Percentiles rank a stretch among this genome's conserved stretches.
These are phyloP conservation scores for Camelus bactrianus DNA, from an alignment of 2,113 vertebrate species.

Conservation along the genomic window DNA sequence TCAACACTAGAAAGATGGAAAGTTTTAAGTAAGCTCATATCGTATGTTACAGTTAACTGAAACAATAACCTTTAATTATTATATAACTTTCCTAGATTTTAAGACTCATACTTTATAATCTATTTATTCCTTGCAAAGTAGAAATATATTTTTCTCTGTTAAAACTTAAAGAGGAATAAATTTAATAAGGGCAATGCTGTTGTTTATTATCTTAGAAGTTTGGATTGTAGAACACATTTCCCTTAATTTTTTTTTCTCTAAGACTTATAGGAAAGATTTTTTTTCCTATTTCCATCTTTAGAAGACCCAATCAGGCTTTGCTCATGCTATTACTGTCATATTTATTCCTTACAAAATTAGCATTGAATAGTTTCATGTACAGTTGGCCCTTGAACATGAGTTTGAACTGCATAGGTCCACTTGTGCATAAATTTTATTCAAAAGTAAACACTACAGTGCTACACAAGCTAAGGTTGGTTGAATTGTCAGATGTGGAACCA, in stretches of 20 bases:
- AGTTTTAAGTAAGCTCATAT: not conserved
- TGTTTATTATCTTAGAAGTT: not conserved
- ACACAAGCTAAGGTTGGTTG: not conserved
- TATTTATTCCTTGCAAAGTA: not conserved
- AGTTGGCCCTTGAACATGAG: not conserved
- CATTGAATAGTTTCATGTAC: not conserved
- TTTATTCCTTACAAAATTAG: not conserved
- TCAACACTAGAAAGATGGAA: not conserved
- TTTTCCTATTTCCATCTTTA: not conserved
- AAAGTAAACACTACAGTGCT: not conserved
- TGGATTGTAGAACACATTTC: not conserved
- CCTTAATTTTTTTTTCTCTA: not conserved
- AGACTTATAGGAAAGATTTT: not conserved
- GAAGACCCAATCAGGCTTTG: not conserved
- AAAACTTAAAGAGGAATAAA: not conserved
- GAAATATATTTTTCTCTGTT: slow-evolving; percentile 6
- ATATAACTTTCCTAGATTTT: not conserved
- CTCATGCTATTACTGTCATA: not conserved
- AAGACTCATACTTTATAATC: not conserved
- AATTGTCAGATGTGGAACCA: not conserved
- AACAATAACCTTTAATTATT: slow-evolving; percentile 9
- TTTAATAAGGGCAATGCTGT: not conserved
- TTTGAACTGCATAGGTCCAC: not conserved
- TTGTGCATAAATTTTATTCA: not conserved
- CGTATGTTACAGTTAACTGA: not conserved